Percentiles rank a stretch among this genome's conserved stretches.
Conservation (phyloP, 2,797 vertebrate genomes). For the Phoxinus dragarum region DNA sequence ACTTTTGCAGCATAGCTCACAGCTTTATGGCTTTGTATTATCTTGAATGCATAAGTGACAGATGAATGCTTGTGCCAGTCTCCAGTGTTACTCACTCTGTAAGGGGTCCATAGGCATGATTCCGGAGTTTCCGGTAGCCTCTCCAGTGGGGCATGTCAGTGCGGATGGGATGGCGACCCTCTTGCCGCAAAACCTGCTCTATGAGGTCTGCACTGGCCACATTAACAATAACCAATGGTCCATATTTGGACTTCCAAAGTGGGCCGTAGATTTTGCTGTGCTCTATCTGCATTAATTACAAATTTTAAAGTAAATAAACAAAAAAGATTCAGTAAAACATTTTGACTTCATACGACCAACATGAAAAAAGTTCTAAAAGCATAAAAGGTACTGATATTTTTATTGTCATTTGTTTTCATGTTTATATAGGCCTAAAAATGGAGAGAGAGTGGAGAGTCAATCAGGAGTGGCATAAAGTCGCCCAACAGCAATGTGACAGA, state of each 20-base stretch:
- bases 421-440: too few relatives aligned
- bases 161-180: slow-evolving; percentile 76
- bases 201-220: slow-evolving; percentile 80
- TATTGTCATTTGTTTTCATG: background rate
- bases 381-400: background rate
- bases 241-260: slow-evolving; percentile 80
- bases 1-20: background rate
- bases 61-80: background rate
- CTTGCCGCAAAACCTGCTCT: slow-evolving; percentile 81
- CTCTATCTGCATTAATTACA: slow-evolving; percentile 72
- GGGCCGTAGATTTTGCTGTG: slow-evolving; percentile 81
- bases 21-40: background rate
- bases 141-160: slow-evolving; percentile 83
- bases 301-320: background rate
- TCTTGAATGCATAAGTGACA: background rate
- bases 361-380: background rate
- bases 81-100: slow-evolving; percentile 75
- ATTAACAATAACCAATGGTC: slow-evolving; percentile 78
- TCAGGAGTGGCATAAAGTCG: too few relatives aligned
- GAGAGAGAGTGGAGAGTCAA: too few relatives aligned
- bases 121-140: slow-evolving; percentile 76
- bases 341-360: background rate
- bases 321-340: background rate
- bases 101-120: slow-evolving; percentile 80
- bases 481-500: too few relatives aligned